phyloP scores from a whole-genome alignment of 2,888 invertebrate species.

The Tillus elongatus region DNA sequence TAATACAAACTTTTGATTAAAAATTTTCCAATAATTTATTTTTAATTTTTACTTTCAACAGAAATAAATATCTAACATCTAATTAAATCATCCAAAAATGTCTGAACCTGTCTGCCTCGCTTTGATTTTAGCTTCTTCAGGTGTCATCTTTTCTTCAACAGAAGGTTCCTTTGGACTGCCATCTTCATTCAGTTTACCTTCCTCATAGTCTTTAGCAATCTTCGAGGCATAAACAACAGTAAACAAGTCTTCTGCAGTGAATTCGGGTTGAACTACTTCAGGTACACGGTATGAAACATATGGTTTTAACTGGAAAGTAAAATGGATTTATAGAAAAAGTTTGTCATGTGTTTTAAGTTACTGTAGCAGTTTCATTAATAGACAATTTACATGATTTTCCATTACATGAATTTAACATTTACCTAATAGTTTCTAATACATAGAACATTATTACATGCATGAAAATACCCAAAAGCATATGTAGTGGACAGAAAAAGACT shows the following conservation, averaged over 20 bases:
- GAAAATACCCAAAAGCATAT: too few relatives aligned
- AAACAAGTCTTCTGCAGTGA: conserved; percentile 76
- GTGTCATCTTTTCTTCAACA: conserved; percentile 57
- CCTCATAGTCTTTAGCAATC: conserved; percentile 65
- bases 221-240: conserved; percentile 71
- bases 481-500: too few relatives aligned
- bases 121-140: conserved; percentile 59
- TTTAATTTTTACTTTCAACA: too few relatives aligned
- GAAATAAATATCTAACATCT: not conserved
- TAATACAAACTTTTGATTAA: too few relatives aligned
- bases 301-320: conserved; percentile 72
- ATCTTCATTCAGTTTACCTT: conserved; percentile 58
- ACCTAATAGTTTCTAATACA: too few relatives aligned
- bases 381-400: too few relatives aligned
- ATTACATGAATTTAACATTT: too few relatives aligned
- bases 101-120: conserved; percentile 76
- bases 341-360: too few relatives aligned
- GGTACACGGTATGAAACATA: conserved; percentile 84
- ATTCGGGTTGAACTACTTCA: conserved; percentile 68
- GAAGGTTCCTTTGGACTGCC: conserved; percentile 66
- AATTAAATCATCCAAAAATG: conserved; percentile 48
- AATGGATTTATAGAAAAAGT: not conserved
- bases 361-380: too few relatives aligned
- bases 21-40: too few relatives aligned
- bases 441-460: too few relatives aligned